These are phyloP conservation scores for Lycopodina hypogea DNA, from an alignment of 37 sponge, comb jelly and placozoan species.

Conservation along the genomic window DNA sequence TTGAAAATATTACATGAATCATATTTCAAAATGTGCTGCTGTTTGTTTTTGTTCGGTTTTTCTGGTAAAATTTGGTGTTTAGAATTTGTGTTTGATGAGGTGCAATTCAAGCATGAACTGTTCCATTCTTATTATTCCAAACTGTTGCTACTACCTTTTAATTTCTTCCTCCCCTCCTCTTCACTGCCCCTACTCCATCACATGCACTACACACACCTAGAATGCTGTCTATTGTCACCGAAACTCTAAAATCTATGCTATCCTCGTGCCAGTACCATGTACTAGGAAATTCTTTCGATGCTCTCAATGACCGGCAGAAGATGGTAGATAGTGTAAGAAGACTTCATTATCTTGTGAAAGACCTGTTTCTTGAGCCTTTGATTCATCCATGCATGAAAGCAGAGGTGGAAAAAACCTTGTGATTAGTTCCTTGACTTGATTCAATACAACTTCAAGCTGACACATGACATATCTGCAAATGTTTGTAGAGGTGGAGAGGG, in stretches of 20 bases:
- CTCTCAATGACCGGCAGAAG: conserved; percentile 21
- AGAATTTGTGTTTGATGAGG: too few relatives aligned
- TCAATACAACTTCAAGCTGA: neutral
- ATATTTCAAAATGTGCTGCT: too few relatives aligned
- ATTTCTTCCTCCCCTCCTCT: neutral
- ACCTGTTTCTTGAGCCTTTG: conserved; percentile 31
- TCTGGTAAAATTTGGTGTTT: too few relatives aligned
- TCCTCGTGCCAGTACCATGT: conserved; percentile 15
- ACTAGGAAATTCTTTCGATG: conserved; percentile 28
- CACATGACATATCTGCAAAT: too few relatives aligned
- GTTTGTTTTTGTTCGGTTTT: too few relatives aligned
- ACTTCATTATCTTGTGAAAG: neutral
- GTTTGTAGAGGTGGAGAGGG: neutral
- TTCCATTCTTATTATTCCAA: neutral
- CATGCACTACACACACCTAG: neutral
- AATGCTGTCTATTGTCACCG: conserved; percentile 11
- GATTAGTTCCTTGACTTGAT: neutral
- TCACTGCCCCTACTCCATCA: too few relatives aligned
- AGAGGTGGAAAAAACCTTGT: neutral
- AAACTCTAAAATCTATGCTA: neutral
- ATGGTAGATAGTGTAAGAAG: neutral
- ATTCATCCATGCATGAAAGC: conserved; percentile 34
- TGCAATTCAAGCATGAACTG: neutral
- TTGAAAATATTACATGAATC: too few relatives aligned
- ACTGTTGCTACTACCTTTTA: neutral